phyloP scores from a whole-genome alignment of 2,888 invertebrate species.

The Girardia tigrina region DNA sequence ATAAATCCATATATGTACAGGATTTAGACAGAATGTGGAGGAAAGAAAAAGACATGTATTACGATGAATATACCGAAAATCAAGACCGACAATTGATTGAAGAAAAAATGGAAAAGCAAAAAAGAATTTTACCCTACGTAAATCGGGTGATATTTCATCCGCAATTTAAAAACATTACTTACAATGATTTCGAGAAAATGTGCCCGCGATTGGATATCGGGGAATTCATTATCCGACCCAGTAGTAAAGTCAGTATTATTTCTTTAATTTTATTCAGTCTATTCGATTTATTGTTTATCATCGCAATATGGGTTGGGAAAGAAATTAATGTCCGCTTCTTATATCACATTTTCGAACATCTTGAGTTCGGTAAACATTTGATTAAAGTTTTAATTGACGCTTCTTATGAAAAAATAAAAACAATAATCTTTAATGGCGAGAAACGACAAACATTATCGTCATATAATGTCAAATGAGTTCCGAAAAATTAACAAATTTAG shows the following conservation, averaged over 20 bases:
- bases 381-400: too few relatives aligned
- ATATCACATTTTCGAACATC: too few relatives aligned
- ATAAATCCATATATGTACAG: conserved; percentile 15
- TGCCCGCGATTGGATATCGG: conserved; percentile 86
- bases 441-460: too few relatives aligned
- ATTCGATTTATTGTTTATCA: neutral
- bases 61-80: conserved; percentile 61
- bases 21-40: conserved; percentile 50
- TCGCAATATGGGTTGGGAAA: neutral
- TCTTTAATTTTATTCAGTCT: neutral
- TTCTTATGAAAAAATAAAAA: too few relatives aligned
- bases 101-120: conserved; percentile 28
- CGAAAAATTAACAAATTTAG: too few relatives aligned
- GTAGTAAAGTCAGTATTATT: conserved; percentile 74
- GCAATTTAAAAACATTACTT: conserved; percentile 82
- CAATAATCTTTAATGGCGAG: too few relatives aligned
- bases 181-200: conserved; percentile 71
- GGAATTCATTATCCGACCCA: conserved; percentile 84
- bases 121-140: conserved; percentile 59
- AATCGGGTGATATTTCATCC: conserved; percentile 94
- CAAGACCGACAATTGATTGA: conserved; percentile 57
- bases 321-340: too few relatives aligned
- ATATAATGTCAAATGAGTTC: too few relatives aligned
- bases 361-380: too few relatives aligned
- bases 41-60: conserved; percentile 72